A percentile compares a stretch with the other conserved stretches of the same genome.
phyloP scores from a whole-genome alignment of 2,888 invertebrate species.

The Synanthedon tipuliformis region DNA sequence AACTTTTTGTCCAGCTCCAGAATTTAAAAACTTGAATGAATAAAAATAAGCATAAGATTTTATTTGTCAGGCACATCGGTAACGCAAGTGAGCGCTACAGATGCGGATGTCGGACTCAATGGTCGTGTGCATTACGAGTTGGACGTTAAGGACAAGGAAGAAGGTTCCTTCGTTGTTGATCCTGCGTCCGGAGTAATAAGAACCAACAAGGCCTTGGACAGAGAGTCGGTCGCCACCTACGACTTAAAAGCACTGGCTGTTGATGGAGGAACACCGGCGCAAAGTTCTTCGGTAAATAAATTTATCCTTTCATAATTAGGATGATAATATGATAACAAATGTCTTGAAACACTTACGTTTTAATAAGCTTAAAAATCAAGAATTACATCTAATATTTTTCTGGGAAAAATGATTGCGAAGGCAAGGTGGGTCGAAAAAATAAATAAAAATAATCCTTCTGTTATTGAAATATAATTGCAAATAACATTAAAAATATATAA shows the following conservation, averaged over 20 bases:
- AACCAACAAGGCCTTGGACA: slow-evolving; percentile 88
- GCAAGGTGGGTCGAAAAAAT: too few species aligned
- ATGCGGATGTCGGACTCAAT: slow-evolving; percentile 88
- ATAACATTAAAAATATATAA: too few species aligned
- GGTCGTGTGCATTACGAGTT: slow-evolving; percentile 86
- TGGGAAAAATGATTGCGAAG: too few species aligned
- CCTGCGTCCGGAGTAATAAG: slow-evolving; percentile 91
- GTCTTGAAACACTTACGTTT: background rate
- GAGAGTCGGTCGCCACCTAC: slow-evolving; percentile 89
- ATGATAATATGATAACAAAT: background rate
- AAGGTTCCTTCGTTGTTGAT: slow-evolving; percentile 93
- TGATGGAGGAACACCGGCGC: slow-evolving; percentile 86
- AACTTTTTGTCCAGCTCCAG: too few species aligned
- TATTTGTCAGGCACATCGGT: slow-evolving; percentile 74
- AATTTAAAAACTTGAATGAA: slow-evolving; percentile 2
- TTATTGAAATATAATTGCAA: too few species aligned
- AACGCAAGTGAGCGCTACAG: slow-evolving; percentile 82
- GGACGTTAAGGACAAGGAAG: slow-evolving; percentile 79
- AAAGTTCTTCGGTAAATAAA: slow-evolving; percentile 68
- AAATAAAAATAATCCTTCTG: too few species aligned
- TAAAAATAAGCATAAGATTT: background rate
- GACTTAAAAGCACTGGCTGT: slow-evolving; percentile 88
- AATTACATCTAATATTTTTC: too few species aligned
- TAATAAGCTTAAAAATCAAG: too few species aligned
- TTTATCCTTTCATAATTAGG: background rate